phyloP scores from a whole-genome alignment of 30 jellyfish, hydroid and myxozoan species.

The Cassiopea andromeda region DNA sequence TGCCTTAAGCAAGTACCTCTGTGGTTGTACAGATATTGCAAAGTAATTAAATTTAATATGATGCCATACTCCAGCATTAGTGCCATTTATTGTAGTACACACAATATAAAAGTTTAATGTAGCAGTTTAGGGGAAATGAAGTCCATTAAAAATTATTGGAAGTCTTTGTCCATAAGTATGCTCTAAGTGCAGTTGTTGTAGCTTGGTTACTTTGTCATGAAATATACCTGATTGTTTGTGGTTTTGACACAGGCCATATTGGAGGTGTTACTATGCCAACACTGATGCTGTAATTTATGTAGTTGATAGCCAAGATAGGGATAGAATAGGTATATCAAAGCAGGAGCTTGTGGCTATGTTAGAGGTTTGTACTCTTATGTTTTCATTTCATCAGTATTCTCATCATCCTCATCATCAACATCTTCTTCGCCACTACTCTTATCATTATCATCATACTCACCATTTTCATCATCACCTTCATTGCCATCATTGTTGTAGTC shows the following conservation, averaged over 20 bases:
- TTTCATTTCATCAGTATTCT: neutral
- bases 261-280: conserved; percentile 96
- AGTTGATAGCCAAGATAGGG: conserved; percentile 98
- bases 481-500: neutral
- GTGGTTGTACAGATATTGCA: no score
- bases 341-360: conserved; percentile 97
- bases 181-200: no score
- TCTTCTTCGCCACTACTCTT: neutral
- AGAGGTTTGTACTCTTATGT: conserved; percentile 67
- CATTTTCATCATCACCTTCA: neutral
- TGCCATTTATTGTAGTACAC: no score
- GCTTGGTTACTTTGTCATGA: no score
- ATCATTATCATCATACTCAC: neutral
- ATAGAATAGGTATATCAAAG: conserved; percentile 95
- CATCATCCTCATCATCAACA: neutral
- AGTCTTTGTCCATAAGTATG: no score
- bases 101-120: no score
- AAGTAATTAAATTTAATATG: no score
- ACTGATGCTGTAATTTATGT: conserved; percentile 98
- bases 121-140: no score
- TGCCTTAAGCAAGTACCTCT: no score
- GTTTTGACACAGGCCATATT: conserved; percentile 43
- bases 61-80: no score
- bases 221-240: no score
- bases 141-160: no score